These are phyloP conservation scores for Magallana gigas DNA, from an alignment of 1,140 invertebrate species.

Conservation along the genomic window DNA sequence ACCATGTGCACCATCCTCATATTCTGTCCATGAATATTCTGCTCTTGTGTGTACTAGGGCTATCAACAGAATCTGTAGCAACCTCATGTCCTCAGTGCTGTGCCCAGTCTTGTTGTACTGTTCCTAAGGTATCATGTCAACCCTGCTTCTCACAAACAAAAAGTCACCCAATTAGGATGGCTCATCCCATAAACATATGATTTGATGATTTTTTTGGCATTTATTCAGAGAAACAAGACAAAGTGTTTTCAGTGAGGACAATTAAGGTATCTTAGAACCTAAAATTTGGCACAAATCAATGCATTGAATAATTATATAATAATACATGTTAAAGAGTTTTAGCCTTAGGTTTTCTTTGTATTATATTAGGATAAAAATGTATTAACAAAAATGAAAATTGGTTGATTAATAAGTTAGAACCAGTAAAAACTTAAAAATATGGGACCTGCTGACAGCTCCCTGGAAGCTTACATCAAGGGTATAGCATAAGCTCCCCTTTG, in stretches of 20 bases:
- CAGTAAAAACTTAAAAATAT: no score
- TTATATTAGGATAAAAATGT: neutral
- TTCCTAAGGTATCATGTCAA: neutral
- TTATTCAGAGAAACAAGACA: no score
- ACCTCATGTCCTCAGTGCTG: neutral
- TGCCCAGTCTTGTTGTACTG: neutral
- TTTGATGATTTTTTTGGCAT: no score
- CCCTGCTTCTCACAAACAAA: neutral
- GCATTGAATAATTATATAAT: neutral
- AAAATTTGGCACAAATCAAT: no score
- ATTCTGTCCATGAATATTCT: conserved; percentile 71
- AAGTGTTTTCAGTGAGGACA: no score
- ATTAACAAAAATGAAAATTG: neutral
- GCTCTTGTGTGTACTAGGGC: neutral
- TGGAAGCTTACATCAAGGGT: no score
- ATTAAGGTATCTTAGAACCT: no score
- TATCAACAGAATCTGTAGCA: neutral
- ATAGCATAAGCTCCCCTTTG: no score
- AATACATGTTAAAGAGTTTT: neutral
- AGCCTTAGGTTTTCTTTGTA: neutral
- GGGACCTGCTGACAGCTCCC: no score
- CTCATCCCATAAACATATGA: no score
- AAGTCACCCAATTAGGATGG: no score
- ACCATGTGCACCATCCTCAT: conserved; percentile 69
- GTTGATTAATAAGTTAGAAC: no score